Evolutionary conservation across 1,140 invertebrate species (phyloP).

Genomic region (Drosophila yakuba): DNA sequence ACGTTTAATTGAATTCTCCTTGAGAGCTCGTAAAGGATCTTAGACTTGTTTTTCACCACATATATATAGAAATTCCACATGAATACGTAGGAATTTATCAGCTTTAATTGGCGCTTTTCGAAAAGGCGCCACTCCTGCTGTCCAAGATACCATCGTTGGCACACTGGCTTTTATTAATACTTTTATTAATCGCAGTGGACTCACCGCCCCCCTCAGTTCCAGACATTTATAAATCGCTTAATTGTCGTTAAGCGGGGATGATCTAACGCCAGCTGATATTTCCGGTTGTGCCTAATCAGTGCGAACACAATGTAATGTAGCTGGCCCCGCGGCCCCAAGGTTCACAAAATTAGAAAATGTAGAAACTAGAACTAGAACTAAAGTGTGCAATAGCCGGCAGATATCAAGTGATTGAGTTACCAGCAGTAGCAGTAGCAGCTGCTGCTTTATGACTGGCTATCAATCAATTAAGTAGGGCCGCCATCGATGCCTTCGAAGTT

Average conservation of each 20-base stretch:
- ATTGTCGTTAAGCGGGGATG: slow-evolving; percentile 62
- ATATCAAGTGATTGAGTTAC: neutral
- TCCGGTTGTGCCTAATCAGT: slow-evolving; percentile 61
- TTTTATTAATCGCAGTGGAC: slow-evolving; percentile 37
- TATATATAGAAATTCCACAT: neutral
- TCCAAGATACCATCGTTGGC: neutral
- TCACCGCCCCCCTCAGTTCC: neutral
- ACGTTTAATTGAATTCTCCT: neutral
- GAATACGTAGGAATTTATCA: neutral
- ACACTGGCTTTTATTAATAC: slow-evolving; percentile 22
- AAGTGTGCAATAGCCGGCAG: neutral
- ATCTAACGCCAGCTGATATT: slow-evolving; percentile 68
- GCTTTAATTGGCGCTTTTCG: neutral
- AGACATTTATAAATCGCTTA: slow-evolving; percentile 44
- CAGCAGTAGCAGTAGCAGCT: neutral
- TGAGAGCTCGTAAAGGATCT: neutral
- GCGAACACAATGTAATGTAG: slow-evolving; percentile 59
- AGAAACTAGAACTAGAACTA: neutral
- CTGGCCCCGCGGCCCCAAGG: slow-evolving; percentile 29
- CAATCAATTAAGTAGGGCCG: slow-evolving; percentile 59
- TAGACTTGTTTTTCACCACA: neutral
- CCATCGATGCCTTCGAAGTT: slow-evolving; percentile 44
- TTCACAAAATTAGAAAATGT: neutral
- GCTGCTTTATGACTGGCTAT: slow-evolving; percentile 53
- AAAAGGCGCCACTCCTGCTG: slow-evolving; percentile 3